Evolutionary conservation across 2,113 vertebrate genomes (phyloP), one percentile per base, ranked within the genome.

Genomic region (Galemys pyrenaicus): DNA sequence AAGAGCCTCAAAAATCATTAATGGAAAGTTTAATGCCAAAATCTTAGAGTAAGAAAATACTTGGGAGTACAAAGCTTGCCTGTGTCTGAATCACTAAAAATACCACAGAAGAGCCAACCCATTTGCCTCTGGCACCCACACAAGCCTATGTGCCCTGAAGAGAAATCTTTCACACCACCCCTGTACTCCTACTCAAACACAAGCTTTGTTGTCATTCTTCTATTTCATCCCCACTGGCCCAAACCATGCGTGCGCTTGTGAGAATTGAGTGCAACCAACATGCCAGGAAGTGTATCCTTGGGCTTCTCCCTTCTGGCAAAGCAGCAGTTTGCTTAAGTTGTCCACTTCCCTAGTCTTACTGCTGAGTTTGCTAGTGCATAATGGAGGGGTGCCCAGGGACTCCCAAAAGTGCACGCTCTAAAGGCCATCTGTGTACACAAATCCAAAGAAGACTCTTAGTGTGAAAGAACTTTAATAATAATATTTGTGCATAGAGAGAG

Each of bases 1-100:
- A 58, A 81, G 85, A 39, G 51, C 37, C 80, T 86, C 89, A 80
- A 92, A 94, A 75, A 62, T 96, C 85, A 75, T 89, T 86, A 86
- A 77, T 70, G 80, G 51, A 54, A 62, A 81, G 54, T 46, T 68
- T 81, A 81, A 89, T 70, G 68, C 80, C 68, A 85, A 74, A 94
- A 89, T 89, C 79, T 80, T 44, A 80, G 46, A 79, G 51, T 89
- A 78, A 89, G 88, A 67, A 74, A 71, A 44, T 46, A 8, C 86
- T 81, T 79, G 24, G 35, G 70, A 86, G 60, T 39, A 39, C 41
- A 85, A 67, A 85, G 49, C 51, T 89, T 89, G 62, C 26, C 80
- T 89, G 51, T 68, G 19, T 58, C 49, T 89, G 78, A 58, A 22
- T 85, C 35, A 60, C 88, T 60, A 96, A 89, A 87, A 89, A n/a